Evolutionary conservation across 2,888 invertebrate species (phyloP), one percentile per base, ranked within the genome.

Genomic region (Pyrrhosoma nymphula): DNA sequence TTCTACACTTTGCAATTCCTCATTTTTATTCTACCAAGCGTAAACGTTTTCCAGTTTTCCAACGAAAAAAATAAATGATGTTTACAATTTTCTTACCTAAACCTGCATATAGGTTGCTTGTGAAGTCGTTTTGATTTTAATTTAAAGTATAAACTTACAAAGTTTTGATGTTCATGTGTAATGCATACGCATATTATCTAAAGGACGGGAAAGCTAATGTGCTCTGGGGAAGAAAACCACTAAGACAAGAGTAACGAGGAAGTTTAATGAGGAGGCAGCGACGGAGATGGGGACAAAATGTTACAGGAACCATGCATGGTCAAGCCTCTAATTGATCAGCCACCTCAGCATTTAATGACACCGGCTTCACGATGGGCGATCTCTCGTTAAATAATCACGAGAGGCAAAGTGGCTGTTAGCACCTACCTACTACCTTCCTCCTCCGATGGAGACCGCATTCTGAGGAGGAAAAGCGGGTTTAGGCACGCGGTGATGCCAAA

Each of bases 391-490:
- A 82, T 82, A 82, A 82, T 82, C 82, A 82, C 16, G 30, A 0
- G 82, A 35, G 10, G 82, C 35, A 82, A 82, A 82, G 82, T 82
- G 82, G 82, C 82, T 82, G 82, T 82, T 82, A 82, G 82, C 82
- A 35, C 82, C 60, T 60, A 14, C 47, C 47, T 8, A 47, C 47
- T 8, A 47, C 47, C 47, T 47, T 47, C 47, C 47, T n/a, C n/a
- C 75, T 82, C 35, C 82, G 30, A 23, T 14, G 30, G 14, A 30
- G 82, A 69, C 82, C 82, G 82, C 82, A 35, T n/a, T 82, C 16
- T 82, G 82, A 35, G 35, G 82, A 82, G 14, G n/a, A 69, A 26
- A 10, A 2, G 60, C 69, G 35, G 82, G 35, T 14, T 35, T 30
- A 18, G 82, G 20, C 16, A 10, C 60, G 60, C 60, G 60, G 60